Base-by-base conservation (phyloP, 1,140 invertebrate genomes). In the Dendrolimus kikuchii region DNA sequence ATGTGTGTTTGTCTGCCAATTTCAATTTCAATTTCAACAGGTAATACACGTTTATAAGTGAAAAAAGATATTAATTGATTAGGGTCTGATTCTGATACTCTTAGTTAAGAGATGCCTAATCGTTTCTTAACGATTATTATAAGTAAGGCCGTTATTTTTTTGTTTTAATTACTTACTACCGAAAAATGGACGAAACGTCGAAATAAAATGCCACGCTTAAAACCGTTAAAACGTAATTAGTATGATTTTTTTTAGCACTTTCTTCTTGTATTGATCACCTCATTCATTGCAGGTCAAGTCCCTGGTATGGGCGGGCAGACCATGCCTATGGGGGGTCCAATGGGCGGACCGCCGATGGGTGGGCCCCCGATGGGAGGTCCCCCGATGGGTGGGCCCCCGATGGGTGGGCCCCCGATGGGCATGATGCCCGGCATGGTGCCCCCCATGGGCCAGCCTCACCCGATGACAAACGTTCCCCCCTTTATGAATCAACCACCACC, bases 401-500 rank as follows among this genome's bases (percentile, higher is more conserved):
- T 74, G 62, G 62, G 61, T 23, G 68, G 61, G 2, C 64, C 69
- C 0, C 66, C 69, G 0, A 64, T 66, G 63, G 64, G 70, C 4
- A 70, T 87, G 49, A 88, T 89, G 81, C 64, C 66, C 6, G 58
- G 71, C 39, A 70, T 71, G 71, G 68, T 58, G 48, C 50, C 44
- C 2, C 69, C 67, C 0, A 65, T 64, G 37, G 54, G 60, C 39
- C 44, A 44, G 43, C 59, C 41, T 5, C 59, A 59, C 5, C 57
- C 62, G 0, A 56, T 62, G 2, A 65, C 59, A 4, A 49, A 58
- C 5, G 53, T 71, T 51, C 73, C 77, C 7, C 74, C 79, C 5
- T 76, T 71, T 60, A 77, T 83, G 77, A 68, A 60, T 2, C 73
- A 83, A 52, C 72, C 81, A 2, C 72, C 78, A 7, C 76, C 78